Evolutionary conservation across 2,888 invertebrate genomes (phyloP).

Genomic region (Omphaloscelis lunosa): DNA sequence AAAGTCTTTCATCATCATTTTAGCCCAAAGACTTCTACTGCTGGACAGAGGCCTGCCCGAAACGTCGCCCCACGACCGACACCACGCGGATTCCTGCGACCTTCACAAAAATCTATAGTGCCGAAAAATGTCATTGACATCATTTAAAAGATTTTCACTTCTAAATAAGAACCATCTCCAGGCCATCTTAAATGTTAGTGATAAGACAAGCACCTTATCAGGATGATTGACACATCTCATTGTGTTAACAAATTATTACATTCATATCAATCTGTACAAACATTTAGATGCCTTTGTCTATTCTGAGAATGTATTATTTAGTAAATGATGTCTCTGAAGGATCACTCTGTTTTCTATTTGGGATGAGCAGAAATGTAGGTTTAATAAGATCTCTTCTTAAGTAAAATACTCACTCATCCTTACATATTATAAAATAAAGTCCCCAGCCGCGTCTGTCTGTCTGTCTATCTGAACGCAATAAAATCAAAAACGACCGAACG

Average conservation of each 20-base stretch:
- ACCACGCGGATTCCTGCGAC: background rate
- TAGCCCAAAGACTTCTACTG: background rate
- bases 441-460: no score
- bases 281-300: constrained; percentile 29
- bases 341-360: constrained; percentile 1
- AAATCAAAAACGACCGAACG: no score
- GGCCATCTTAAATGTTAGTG: constrained; percentile 24
- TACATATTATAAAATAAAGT: no score
- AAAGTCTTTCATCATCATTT: background rate
- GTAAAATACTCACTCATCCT: background rate
- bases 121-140: constrained; percentile 2
- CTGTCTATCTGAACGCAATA: no score
- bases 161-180: constrained; percentile 32
- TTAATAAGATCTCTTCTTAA: background rate
- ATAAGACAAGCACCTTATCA: constrained; percentile 55
- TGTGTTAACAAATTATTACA: constrained; percentile 38
- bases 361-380: background rate
- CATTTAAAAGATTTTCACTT: constrained; percentile 3
- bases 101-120: background rate
- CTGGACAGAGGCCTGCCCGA: background rate
- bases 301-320: constrained; percentile 10
- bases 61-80: background rate
- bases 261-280: constrained; percentile 44
- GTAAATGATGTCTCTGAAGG: background rate
- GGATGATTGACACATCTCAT: constrained; percentile 54